Evolutionary conservation across 2,888 invertebrate genomes (phyloP), one percentile per base, ranked within the genome.

Genomic region (Creontiades dilutus): DNA sequence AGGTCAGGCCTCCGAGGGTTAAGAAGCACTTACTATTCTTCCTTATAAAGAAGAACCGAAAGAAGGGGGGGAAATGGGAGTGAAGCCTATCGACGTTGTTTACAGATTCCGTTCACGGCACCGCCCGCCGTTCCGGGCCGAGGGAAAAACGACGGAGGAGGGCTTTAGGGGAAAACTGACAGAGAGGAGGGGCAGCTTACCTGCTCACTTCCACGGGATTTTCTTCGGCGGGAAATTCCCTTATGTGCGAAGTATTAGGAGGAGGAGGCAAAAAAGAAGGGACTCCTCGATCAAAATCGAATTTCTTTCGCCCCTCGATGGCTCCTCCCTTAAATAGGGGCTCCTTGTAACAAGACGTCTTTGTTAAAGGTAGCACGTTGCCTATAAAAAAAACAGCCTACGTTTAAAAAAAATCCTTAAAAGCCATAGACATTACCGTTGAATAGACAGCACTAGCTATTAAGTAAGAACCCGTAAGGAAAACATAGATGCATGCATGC

Each of bases 21-120:
- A 78, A 78, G 78, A 78, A 78, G 78, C 78, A 78, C 78, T 78
- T 78, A 78, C 78, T 78, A 78, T 78, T 78, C 78, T 78, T 47
- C 28, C 78, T 47, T 78, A 78, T 78, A 78, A 78, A 78, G 78
- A 78, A 82, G 27, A 82, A 23, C 46, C 52, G 23, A 82, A 52
- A 48, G 47, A 27, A 19, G 82, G 23, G 82, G 27, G 82, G 47
- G 13, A 27, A 82, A 52, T 28, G 14, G n/a, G 52, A 23, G 52
- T 11, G 47, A 37, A 16, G 75, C 68, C 86, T 55, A 86, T 75
- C 86, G 68, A 86, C 86, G 86, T 86, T 86, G 86, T 86, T 86
- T 86, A 86, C 86, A 86, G 86, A 86, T 86, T 86, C 86, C 9
- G 86, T 46, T 86, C 86, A 86, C 86, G 86, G 76, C 12, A 5